Base-by-base conservation (phyloP, 2,888 invertebrate species). In the Stenichneumon culpator region DNA sequence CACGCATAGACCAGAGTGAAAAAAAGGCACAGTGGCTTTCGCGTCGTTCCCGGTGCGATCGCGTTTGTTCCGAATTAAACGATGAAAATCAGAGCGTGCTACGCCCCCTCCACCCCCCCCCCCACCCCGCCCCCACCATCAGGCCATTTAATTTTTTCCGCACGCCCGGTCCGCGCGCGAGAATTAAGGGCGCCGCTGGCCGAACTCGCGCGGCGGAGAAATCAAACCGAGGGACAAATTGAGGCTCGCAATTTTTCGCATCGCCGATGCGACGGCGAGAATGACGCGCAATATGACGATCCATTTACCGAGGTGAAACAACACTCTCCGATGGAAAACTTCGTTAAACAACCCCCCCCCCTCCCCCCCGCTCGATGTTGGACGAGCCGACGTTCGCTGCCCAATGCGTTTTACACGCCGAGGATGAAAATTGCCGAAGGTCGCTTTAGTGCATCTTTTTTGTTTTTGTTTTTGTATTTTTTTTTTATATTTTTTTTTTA, bases 11-110 rank as follows among this genome's bases (percentile, higher is more conserved):
- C 63, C 63, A n/a, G 19, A 65, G 65, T 19, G 11, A 14, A 54
- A 54, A 39, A 36, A 50, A 52, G 36, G 65, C 75, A 19, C 50
- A 39, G 39, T 1, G 39, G n/a, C 39, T n/a, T 19, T 39, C 67
- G 67, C 19, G 19, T 19, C 32, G 44, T 19, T 67, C 22, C 47
- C 28, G 32, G 60, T 11, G 39, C 63, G 52, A 63, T 65, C 52
- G 52, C 72, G 44, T 79, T 65, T 70, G 86, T 86, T 87, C 75
- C 83, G 83, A 87, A 89, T 88, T 87, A 89, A 88, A 87, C 86
- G 86, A 19, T 16, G 69, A 39, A 79, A 79, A 79, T 79, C 78
- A 69, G 69, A 36, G 69, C 60, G 22, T 47, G 19, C 32, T 44
- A 47, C 19, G 2, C 32, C 28, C 3, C 39, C 22, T n/a, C 60